phyloP scores from a whole-genome alignment of 2,113 vertebrate species.

The Erpornis zantholeuca region DNA sequence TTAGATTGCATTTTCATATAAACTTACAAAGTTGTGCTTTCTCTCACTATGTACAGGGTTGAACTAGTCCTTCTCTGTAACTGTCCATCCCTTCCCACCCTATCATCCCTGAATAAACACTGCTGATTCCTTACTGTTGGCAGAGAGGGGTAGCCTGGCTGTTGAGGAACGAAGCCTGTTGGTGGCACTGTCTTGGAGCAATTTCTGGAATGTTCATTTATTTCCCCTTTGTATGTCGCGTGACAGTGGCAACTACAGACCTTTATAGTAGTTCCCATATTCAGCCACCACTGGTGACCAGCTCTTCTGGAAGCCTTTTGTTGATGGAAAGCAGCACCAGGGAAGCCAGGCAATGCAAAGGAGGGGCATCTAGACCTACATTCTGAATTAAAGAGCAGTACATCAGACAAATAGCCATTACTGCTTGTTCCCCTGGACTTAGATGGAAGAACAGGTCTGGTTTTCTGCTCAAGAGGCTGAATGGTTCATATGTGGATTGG shows the following conservation, averaged over 20 bases:
- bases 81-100: background rate
- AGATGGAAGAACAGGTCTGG: background rate
- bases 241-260: background rate
- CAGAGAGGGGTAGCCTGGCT: background rate
- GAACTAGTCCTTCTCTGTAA: background rate
- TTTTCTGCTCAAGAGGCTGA: background rate
- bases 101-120: background rate
- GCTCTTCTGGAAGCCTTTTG: background rate
- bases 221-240: background rate
- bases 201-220: background rate
- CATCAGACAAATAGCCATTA: background rate
- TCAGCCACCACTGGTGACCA: background rate
- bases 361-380: background rate
- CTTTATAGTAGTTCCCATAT: background rate
- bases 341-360: background rate
- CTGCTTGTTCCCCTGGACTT: background rate
- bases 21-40: background rate
- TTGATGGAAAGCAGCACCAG: background rate
- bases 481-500: background rate
- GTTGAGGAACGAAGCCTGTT: rapidly evolving
- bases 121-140: background rate
- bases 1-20: background rate
- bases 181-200: background rate
- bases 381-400: background rate
- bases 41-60: background rate